A percentile compares a stretch with the other conserved stretches of the same genome.
phyloP scores from a whole-genome alignment of 2,113 vertebrate species.

The Chloropsis hardwickii region DNA sequence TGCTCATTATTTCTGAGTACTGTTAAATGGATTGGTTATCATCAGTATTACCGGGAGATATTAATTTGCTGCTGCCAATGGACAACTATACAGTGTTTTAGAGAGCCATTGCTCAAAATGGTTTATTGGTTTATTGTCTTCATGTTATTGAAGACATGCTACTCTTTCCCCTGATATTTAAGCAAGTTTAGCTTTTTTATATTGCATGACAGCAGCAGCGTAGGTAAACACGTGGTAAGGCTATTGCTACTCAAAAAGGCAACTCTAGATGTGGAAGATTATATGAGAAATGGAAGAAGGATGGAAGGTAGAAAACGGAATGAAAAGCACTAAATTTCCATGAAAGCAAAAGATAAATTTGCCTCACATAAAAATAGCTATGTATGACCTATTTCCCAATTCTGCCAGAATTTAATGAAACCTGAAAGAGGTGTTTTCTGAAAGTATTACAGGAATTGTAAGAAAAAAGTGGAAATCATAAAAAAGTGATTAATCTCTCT shows the following conservation, averaged over 20 bases:
- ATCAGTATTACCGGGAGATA: not conserved
- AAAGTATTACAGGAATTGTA: not conserved
- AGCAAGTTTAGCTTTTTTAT: not conserved
- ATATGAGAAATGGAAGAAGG: not conserved
- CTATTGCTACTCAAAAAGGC: not conserved
- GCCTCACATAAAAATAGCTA: not conserved
- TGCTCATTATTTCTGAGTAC: not conserved
- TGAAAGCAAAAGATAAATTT: not conserved
- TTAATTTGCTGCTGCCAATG: not conserved
- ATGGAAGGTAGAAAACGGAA: not conserved
- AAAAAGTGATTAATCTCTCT: not conserved
- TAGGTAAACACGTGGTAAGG: not conserved
- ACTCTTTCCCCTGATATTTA: not conserved
- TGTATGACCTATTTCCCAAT: not conserved
- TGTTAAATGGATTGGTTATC: not conserved
- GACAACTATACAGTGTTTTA: not conserved
- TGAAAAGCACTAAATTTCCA: not conserved
- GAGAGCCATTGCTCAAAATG: not conserved
- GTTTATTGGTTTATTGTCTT: not conserved
- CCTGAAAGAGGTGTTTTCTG: not conserved
- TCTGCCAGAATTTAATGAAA: not conserved
- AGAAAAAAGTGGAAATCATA: not conserved
- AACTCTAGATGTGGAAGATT: not conserved
- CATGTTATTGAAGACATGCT: not conserved
- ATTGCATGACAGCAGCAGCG: not conserved